phyloP scores from a whole-genome alignment of 2,888 invertebrate genomes.

The Patella caerulea region DNA sequence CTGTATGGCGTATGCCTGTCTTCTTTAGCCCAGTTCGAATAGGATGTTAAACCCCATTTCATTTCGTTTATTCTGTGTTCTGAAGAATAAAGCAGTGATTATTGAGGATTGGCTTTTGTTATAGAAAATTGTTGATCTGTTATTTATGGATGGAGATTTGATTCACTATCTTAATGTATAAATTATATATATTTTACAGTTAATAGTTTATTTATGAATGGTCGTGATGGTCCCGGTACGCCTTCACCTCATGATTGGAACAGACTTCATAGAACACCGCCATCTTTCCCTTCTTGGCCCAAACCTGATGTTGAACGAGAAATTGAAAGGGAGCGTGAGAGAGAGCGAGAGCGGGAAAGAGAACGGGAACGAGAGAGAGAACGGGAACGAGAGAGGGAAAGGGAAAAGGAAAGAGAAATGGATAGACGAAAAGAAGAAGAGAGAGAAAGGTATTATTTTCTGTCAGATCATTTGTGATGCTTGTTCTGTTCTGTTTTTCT shows the following conservation, averaged over 20 bases:
- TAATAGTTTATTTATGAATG: conserved; percentile 38
- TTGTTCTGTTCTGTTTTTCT: not conserved
- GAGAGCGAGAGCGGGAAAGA: conserved; percentile 43
- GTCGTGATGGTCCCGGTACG: conserved; percentile 53
- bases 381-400: conserved; percentile 27
- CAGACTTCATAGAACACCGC: conserved; percentile 63
- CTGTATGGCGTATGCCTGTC: no score
- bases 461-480: not conserved
- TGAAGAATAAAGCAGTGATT: no score
- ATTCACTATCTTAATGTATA: no score
- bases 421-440: conserved; percentile 49
- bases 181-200: conserved; percentile 16
- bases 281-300: conserved; percentile 61
- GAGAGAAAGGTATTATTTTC: conserved; percentile 38
- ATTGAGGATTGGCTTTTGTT: no score
- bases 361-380: conserved; percentile 34
- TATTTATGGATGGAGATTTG: no score
- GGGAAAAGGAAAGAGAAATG: conserved; percentile 25
- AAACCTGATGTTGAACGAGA: conserved; percentile 48
- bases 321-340: conserved; percentile 46
- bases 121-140: no score
- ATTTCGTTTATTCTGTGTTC: no score
- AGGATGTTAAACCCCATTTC: no score
- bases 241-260: conserved; percentile 65
- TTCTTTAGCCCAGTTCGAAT: no score